A percentile compares a stretch with the other conserved stretches of the same genome.
These are phyloP conservation scores for Anthoptus insignis DNA, from an alignment of 2,888 invertebrate species.

Conservation along the genomic window DNA sequence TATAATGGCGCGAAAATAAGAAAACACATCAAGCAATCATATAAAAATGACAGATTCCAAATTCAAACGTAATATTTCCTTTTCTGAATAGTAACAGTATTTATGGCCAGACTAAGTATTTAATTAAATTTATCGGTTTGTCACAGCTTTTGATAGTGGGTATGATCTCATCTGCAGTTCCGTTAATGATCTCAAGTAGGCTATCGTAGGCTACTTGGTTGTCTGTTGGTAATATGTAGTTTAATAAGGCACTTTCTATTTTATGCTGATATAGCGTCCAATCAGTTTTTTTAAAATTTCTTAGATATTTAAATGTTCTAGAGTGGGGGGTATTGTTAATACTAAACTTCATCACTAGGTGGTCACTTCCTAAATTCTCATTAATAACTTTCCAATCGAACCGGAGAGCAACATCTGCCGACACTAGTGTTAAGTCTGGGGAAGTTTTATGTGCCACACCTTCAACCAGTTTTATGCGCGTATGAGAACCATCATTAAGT, in stretches of 20 bases:
- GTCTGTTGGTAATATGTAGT: not conserved
- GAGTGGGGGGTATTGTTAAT: not conserved
- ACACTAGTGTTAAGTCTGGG: slow-evolving; percentile 41
- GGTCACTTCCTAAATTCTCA: slow-evolving; percentile 43
- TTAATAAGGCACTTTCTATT: not conserved
- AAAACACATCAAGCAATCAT: no score
- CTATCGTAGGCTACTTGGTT: not conserved
- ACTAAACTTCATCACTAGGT: slow-evolving; percentile 15
- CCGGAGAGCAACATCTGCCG: slow-evolving; percentile 33
- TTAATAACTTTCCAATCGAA: slow-evolving; percentile 40
- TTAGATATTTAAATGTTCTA: no score
- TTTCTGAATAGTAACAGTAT: no score
- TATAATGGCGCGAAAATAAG: no score
- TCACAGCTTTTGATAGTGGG: slow-evolving; percentile 16
- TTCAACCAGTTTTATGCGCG: slow-evolving; percentile 39
- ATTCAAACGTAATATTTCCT: no score
- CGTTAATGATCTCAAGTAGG: slow-evolving; percentile 9
- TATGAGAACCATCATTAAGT: slow-evolving; percentile 40
- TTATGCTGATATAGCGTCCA: slow-evolving; percentile 8
- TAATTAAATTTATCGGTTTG: no score
- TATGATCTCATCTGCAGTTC: slow-evolving; percentile 14
- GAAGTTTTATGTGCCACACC: slow-evolving; percentile 38
- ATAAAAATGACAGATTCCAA: no score
- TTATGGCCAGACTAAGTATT: no score
- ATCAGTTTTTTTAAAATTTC: slow-evolving; percentile 7